Evolutionary conservation across 2,888 invertebrate genomes (phyloP).

Genomic region (Eubasilissa splendida): DNA sequence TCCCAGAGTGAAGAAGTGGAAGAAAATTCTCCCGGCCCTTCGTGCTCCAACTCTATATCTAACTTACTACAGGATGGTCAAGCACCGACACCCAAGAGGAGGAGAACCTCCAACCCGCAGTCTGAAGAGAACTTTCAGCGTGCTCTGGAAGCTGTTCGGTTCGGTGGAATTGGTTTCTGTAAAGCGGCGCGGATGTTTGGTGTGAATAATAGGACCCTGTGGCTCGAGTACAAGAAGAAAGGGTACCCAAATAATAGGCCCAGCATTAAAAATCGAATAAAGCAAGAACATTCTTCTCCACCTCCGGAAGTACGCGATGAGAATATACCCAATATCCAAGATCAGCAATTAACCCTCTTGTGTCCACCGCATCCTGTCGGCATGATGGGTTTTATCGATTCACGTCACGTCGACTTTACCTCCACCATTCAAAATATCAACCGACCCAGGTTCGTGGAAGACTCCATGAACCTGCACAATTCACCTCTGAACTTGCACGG

Average conservation of each 20-base stretch:
- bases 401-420: constrained; percentile 79
- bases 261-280: constrained; percentile 83
- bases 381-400: constrained; percentile 80
- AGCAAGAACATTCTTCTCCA: constrained; percentile 78
- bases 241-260: constrained; percentile 87
- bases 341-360: constrained; percentile 72
- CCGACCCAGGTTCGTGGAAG: constrained; percentile 66
- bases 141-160: constrained; percentile 86
- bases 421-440: constrained; percentile 76
- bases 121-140: constrained; percentile 87
- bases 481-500: constrained; percentile 81
- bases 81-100: constrained; percentile 74
- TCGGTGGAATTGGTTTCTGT: constrained; percentile 89
- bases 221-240: constrained; percentile 89
- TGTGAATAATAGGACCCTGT: constrained; percentile 87
- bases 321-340: constrained; percentile 62
- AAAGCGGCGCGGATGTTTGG: constrained; percentile 89
- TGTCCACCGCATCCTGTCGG: constrained; percentile 79
- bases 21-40: constrained; percentile 63
- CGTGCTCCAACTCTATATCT: constrained; percentile 62
- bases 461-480: constrained; percentile 69
- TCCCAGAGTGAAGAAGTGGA: constrained; percentile 56
- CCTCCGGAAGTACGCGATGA: constrained; percentile 72
- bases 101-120: constrained; percentile 85
- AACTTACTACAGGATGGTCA: constrained; percentile 64